Evolutionary conservation across 2,113 vertebrate species (phyloP), one percentile per base, ranked within the genome.

Genomic region (Pholis gunnellus): DNA sequence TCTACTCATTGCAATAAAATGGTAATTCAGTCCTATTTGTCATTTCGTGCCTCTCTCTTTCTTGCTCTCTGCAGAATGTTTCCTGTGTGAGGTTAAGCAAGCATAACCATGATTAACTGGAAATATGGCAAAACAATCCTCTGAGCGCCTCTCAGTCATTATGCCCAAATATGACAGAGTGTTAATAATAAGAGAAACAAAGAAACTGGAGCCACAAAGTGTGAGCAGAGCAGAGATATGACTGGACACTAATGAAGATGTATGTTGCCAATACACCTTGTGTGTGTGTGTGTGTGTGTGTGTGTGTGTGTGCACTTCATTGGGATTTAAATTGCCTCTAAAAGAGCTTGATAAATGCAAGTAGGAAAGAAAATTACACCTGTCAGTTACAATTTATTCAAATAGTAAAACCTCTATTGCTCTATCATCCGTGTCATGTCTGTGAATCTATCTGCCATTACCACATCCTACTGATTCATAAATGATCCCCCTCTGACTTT

Each of bases 241-340:
- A 87, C 80, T 74, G 44, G 78, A 87, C 88, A 73, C 71, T 93
- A 94, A 94, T 93, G 90, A 93, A 92, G 93, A 94, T 86, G 79
- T 82, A 94, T 94, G 90, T 79, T 61, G 77, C 89, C 86, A 87
- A 85, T 91, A 88, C 86, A 83, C 66, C 71, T 77, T 54, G 69
- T 63, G 6, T 75, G 59, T 34, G 29, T 60, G 59, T 20, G 54
- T 27, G 25, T 27, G 54, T 27, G 54, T 57, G 54, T 64, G 6
- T 34, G 57, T 60, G 54, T 48, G 63, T 52, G 5, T 76, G 70
- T 52, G 1, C 72, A 22, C 84, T 87, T 87, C 79, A 85, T 59
- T 63, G 57, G 61, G 84, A 85, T 85, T 77, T 81, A 87, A 92
- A 93, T 87, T 83, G 80, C 75, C 69, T 88, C 79, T 60, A 65